Base-by-base conservation (phyloP, 2,113 vertebrate species). In the Ceratotherium simum region DNA sequence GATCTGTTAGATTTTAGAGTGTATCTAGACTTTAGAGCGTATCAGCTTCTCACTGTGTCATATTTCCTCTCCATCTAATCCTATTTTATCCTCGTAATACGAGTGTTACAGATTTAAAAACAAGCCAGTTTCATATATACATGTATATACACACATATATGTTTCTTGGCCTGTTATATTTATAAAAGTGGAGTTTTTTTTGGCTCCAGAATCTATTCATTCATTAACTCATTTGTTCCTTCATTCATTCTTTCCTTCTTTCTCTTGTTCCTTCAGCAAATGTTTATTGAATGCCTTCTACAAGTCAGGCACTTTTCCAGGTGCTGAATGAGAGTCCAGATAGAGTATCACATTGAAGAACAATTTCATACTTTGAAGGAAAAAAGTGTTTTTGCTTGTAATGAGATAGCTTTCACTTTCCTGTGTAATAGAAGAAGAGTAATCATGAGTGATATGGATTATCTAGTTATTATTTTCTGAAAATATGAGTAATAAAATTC, bases 401-500 rank as follows among this genome's bases (percentile, higher is more conserved):
- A 20, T 56, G 65, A 94, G 25, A 33, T 33, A 27, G 31, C 31
- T 79, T 90, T 86, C 23, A 76, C 92, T 80, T 91, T 83, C 46
- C 11, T 54, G 17, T 42, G 88, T 96, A 95, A 87, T 83, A 83
- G 92, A 78, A 56, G 29, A 46, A 84, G 18, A 80, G 25, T 69
- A 80, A 75, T 96, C 39, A 39, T 4, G 21, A 76, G 25, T 76
- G 42, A 62, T 93, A 56, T 48, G 46, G 10, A 56, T 13, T 81
- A 80, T 42, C 21, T 92, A 90, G 39, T 54, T 51, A 69, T 67
- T 95, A 84, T 73, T 90, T 95, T 86, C 27, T 92, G 73, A 86
- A 87, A 96, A 82, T 86, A 64, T 58, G 18, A 36, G 6, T 21
- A 75, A 65, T 92, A 85, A 87, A 96, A 83, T 92, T 23, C 27